phyloP scores from a whole-genome alignment of 2,797 vertebrate genomes.

The Agapornis canus region DNA sequence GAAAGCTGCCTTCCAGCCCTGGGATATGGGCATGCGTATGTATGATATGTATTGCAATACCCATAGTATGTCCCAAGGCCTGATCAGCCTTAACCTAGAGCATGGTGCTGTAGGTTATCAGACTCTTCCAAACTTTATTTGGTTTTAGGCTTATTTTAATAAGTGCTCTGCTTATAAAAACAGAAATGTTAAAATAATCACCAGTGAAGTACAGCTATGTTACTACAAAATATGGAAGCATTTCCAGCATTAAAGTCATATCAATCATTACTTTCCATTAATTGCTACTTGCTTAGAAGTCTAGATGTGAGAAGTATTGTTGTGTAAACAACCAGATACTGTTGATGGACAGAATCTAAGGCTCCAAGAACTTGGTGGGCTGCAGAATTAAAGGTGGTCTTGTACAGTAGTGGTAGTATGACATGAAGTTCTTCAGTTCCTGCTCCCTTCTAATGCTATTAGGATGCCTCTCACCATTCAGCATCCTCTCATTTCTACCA shows the following conservation, averaged over 20 bases:
- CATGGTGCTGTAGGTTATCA: neutral
- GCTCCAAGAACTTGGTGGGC: conserved; percentile 1
- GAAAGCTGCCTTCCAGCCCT: neutral
- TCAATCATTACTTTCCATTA: neutral
- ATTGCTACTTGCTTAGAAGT: neutral
- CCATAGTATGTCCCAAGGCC: neutral
- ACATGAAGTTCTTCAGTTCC: neutral
- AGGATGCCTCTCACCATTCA: neutral
- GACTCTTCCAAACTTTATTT: neutral
- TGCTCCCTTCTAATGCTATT: neutral
- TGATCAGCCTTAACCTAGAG: neutral
- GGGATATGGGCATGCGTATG: neutral
- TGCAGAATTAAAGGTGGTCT: conserved; percentile 17
- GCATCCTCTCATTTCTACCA: neutral
- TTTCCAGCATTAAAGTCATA: neutral
- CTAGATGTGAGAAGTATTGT: neutral
- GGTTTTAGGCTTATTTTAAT: neutral
- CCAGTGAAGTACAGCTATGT: neutral
- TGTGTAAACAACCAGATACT: conserved; percentile 29
- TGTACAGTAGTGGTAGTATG: neutral
- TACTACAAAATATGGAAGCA: neutral
- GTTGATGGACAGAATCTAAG: neutral
- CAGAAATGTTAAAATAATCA: neutral
- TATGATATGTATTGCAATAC: neutral
- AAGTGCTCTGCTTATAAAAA: neutral